Evolutionary conservation across 2,113 vertebrate species (phyloP).

Genomic region (Ictidomys tridecemlineatus): DNA sequence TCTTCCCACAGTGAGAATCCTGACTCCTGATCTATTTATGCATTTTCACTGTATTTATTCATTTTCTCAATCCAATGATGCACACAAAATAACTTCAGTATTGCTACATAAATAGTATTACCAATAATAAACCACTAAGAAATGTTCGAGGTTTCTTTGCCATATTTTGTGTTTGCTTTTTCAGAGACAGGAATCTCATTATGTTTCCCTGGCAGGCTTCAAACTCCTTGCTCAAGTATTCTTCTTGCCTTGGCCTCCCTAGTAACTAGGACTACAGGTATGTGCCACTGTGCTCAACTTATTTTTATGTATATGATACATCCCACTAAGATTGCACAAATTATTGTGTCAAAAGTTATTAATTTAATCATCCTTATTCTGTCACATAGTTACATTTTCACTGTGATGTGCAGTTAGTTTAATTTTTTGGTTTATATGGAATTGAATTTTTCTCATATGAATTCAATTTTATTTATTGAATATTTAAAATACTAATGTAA

Average conservation of each 20-base stretch:
- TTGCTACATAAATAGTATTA: background rate
- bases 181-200: background rate
- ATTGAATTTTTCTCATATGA: background rate
- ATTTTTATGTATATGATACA: background rate
- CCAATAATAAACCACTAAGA: conserved; percentile 9
- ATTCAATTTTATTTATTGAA: background rate
- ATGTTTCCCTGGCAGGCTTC: background rate
- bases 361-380: background rate
- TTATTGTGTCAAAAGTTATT: background rate
- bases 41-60: background rate
- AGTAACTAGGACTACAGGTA: background rate
- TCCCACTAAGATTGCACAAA: background rate
- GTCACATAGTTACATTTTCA: background rate
- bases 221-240: background rate
- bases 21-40: background rate
- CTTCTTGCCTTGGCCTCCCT: background rate
- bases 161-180: background rate
- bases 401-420: background rate
- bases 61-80: background rate
- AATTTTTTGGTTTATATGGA: conserved; percentile 12
- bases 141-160: background rate
- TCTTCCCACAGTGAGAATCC: background rate
- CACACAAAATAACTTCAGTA: background rate
- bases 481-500: background rate
- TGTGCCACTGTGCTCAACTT: background rate